Evolutionary conservation across 2,113 vertebrate species (phyloP).

Genomic region (Suricata suricatta): DNA sequence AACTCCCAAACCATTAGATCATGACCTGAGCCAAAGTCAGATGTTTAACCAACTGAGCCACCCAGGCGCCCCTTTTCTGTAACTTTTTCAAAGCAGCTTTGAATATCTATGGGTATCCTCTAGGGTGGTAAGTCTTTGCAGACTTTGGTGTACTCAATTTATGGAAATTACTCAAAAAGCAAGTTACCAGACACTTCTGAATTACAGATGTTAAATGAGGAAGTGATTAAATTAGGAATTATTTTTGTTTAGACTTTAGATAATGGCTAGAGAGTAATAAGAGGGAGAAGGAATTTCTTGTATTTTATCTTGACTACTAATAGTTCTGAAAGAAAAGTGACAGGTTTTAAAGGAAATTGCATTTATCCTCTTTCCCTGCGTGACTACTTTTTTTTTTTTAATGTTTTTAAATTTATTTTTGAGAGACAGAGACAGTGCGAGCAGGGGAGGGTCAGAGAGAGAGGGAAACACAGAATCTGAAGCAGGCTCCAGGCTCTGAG

Average conservation of each 20-base stretch:
- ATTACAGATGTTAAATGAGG: not conserved
- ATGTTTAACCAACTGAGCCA: not conserved
- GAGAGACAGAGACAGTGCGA: too few relatives aligned
- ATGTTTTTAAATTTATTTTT: too few relatives aligned
- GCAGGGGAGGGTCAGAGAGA: too few relatives aligned
- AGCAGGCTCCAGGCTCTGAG: too few relatives aligned
- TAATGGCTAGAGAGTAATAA: not conserved
- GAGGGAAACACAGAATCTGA: too few relatives aligned
- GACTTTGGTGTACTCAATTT: slow-evolving; percentile 22
- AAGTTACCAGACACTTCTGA: not conserved
- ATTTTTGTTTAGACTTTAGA: not conserved
- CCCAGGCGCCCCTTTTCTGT: not conserved
- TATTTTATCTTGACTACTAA: not conserved
- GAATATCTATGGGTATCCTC: not conserved
- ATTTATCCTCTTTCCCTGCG: not conserved
- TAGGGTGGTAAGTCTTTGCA: not conserved
- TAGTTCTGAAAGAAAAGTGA: slow-evolving; percentile 30
- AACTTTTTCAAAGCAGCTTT: not conserved
- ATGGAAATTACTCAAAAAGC: not conserved
- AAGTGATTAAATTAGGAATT: not conserved
- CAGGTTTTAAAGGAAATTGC: not conserved
- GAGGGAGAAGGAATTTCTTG: not conserved
- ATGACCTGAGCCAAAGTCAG: not conserved
- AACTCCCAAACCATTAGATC: not conserved
- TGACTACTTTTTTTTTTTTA: not conserved